Evolutionary conservation across 2,113 vertebrate genomes (phyloP), one percentile per base, ranked within the genome.

Genomic region (Pterocles gutturalis): DNA sequence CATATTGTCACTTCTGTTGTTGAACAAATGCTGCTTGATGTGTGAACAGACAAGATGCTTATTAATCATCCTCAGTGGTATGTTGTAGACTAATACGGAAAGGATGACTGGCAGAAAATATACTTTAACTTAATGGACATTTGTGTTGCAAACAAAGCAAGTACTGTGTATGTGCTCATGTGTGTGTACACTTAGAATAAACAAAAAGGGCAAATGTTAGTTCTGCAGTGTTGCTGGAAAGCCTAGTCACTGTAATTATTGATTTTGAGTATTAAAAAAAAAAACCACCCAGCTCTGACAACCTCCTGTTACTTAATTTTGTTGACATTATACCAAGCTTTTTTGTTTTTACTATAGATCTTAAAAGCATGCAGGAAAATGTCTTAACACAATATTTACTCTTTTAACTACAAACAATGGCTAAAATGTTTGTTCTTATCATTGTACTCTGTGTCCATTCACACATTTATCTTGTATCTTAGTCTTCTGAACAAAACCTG

Each of bases 1-100:
- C 13, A 4, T 91, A 29, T 58, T 95, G 72, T 87, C 69, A 61
- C 45, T 95, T 71, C 75, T 84, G 38, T 86, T 92, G 77, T 89
- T 87, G 61, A 53, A 41, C 91, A 79, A 96, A 91, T 93, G 72
- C 67, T 89, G 53, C 45, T 84, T 89, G 67, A 71, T 90, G 60
- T 34, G 22, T 69, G 60, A 92, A 81, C 76, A 94, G 85, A 94
- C 4, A 4, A 48, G 41, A 54, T 89, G 38, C 33, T 84, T 94
- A 75, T 89, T 95, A 90, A 71, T 92, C 48, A 64, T 85, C 91
- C 69, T 81, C 25, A 64, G 62, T 69, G 93, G 51, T 71, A 54
- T 89, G 33, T 58, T 83, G 57, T 84, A 87, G 83, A 77, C 46
- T 81, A 78, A 66, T 83, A 48, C 33, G 81, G 26, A 86, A 93